Evolutionary conservation across 2,888 invertebrate species (phyloP).

Genomic region (Barypeithes pellucidus): DNA sequence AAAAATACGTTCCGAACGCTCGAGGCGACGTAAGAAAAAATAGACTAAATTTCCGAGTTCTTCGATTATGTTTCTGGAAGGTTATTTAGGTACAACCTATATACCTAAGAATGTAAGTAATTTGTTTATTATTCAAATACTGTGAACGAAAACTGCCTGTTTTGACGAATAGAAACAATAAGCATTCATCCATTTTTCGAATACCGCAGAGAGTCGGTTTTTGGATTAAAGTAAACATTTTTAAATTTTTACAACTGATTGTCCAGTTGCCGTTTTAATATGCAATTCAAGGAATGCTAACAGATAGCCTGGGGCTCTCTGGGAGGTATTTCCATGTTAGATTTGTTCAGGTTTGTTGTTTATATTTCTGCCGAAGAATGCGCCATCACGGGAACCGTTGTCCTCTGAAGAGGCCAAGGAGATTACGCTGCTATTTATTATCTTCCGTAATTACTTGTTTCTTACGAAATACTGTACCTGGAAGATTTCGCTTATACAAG

Average conservation of each 20-base stretch:
- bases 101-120: too few relatives aligned
- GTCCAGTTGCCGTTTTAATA: slow-evolving; percentile 44
- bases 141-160: too few relatives aligned
- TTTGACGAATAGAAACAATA: too few relatives aligned
- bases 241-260: slow-evolving; percentile 29
- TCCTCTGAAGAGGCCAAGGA: slow-evolving; percentile 58
- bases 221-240: not conserved
- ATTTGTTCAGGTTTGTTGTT: slow-evolving; percentile 60
- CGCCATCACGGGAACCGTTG: slow-evolving; percentile 61
- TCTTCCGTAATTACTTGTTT: slow-evolving; percentile 37
- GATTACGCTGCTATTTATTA: slow-evolving; percentile 59
- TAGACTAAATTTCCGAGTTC: too few relatives aligned
- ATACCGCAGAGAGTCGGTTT: not conserved
- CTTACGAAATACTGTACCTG: slow-evolving; percentile 17
- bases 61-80: too few relatives aligned
- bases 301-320: slow-evolving; percentile 35
- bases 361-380: slow-evolving; percentile 60
- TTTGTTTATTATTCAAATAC: too few relatives aligned
- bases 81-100: too few relatives aligned
- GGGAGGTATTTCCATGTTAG: slow-evolving; percentile 59
- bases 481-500: not conserved
- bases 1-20: too few relatives aligned
- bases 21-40: too few relatives aligned
- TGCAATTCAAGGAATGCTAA: slow-evolving; percentile 42
- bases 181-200: not conserved